phyloP scores from a whole-genome alignment of 2,113 vertebrate species.

The Daboia siamensis region DNA sequence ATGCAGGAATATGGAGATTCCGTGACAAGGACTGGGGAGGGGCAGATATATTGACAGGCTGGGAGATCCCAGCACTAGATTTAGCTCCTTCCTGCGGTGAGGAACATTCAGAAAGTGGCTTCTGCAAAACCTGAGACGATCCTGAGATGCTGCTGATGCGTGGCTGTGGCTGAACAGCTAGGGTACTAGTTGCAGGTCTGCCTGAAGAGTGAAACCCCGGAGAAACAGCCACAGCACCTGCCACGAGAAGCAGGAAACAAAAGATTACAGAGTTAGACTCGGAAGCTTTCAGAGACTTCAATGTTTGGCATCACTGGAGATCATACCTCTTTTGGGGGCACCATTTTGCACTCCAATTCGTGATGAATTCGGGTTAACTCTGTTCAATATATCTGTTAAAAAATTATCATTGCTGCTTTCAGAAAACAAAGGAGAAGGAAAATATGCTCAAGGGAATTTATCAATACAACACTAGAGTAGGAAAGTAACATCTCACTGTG shows the following conservation, averaged over 20 bases:
- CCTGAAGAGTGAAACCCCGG: slow-evolving; percentile 67
- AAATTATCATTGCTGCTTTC: slow-evolving; percentile 58
- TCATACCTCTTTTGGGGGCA: slow-evolving; percentile 74
- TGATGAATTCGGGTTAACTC: slow-evolving; percentile 71
- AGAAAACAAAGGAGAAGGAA: slow-evolving; percentile 32
- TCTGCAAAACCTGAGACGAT: slow-evolving; percentile 54
- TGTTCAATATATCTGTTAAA: slow-evolving; percentile 78
- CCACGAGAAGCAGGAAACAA: slow-evolving; percentile 62
- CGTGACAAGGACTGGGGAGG: slow-evolving; percentile 53
- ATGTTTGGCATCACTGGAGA: slow-evolving; percentile 58
- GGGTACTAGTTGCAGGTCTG: slow-evolving; percentile 60
- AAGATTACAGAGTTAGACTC: slow-evolving; percentile 9
- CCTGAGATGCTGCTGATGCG: slow-evolving; percentile 63
- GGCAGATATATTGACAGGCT: slow-evolving; percentile 59
- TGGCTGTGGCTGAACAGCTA: slow-evolving; percentile 67
- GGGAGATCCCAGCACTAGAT: slow-evolving; percentile 57
- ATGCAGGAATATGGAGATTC: slow-evolving; percentile 57
- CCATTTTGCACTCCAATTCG: slow-evolving; percentile 75
- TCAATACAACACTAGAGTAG: slow-evolving; percentile 18
- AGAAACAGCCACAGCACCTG: slow-evolving; percentile 65
- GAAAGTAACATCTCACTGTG: neutral
- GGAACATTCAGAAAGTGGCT: slow-evolving; percentile 57
- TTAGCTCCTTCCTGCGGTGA: slow-evolving; percentile 54
- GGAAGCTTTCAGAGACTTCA: slow-evolving; percentile 18
- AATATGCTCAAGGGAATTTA: slow-evolving; percentile 40